Evolutionary conservation across 2,113 vertebrate genomes (phyloP), one percentile per base, ranked within the genome.

Genomic region (Cephalopterus ornatus): DNA sequence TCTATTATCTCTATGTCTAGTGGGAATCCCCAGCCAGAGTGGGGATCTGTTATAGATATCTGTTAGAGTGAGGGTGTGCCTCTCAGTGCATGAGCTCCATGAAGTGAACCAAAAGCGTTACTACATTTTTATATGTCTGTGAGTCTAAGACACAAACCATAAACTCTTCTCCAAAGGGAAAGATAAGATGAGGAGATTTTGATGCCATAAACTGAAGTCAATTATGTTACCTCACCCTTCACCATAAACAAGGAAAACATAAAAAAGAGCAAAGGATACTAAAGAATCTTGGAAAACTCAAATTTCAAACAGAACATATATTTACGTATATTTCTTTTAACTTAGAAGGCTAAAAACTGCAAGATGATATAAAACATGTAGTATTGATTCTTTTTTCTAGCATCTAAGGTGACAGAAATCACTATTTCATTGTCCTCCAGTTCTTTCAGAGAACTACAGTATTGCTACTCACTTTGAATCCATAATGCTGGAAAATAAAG

Each of bases 111-210:
- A 14, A 53, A 84, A 83, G 23, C 0, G 1, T 91, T 80, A 24
- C 50, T 55, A 14, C 28, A 37, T 67, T 90, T 94, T 93, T 75
- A 61, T 83, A 28, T 0, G 2, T 73, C 85, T 94, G 35, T 52
- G 58, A 82, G 23, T 70, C 79, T 86, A 59, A 61, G 44, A 74
- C 73, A 78, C 52, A 78, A 92, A 65, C 71, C 41, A 78, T 91
- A 91, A 96, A 94, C 26, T 68, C 72, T 84, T 68, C 93, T 89
- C 93, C 83, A 84, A 96, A 92, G 79, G 82, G 93, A 91, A 89
- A 95, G 85, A 92, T 83, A 72, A 41, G 82, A 90, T 14, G 44
- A 95, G 67, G 88, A 86, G 74, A 74, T 58, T 44, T 75, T 94
- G 59, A 67, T 81, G 72, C 19, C 44, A 52, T 76, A 73, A 94